Percentiles rank a stretch among this genome's conserved stretches.
phyloP scores from a whole-genome alignment of 2,888 invertebrate genomes.

The Chromoteleia sp. region DNA sequence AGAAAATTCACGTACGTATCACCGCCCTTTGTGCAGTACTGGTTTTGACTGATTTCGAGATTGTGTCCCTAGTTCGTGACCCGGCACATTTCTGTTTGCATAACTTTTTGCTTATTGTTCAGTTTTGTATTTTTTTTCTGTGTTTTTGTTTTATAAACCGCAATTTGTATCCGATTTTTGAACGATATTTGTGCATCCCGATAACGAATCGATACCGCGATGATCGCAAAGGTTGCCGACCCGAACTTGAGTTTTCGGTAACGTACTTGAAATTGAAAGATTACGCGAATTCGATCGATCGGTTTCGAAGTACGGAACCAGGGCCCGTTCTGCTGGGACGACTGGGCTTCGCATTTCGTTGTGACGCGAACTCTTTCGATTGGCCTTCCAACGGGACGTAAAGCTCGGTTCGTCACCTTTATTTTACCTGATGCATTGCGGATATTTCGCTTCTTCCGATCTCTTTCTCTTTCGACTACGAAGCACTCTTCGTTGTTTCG shows the following conservation, averaged over 20 bases:
- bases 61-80: constrained; percentile 53
- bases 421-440: constrained; percentile 6
- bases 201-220: constrained; percentile 49
- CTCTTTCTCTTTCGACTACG: constrained; percentile 16
- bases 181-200: constrained; percentile 51
- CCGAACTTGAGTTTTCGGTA: constrained; percentile 38
- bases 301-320: not conserved
- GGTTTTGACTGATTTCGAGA: constrained; percentile 49
- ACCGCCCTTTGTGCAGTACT: constrained; percentile 63
- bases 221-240: constrained; percentile 19
- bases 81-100: constrained; percentile 22
- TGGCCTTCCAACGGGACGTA: constrained; percentile 2
- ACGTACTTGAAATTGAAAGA: not conserved
- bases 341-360: constrained; percentile 3
- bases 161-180: constrained; percentile 16
- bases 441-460: constrained; percentile 5
- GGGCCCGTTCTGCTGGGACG: too few relatives aligned
- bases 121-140: not conserved
- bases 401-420: constrained; percentile 39
- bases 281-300: not conserved
- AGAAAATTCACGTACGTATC: constrained; percentile 52
- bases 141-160: not conserved
- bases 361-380: constrained; percentile 1
- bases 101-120: not conserved
- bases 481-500: constrained; percentile 62